Evolutionary conservation across 2,888 invertebrate species (phyloP), one percentile per base, ranked within the genome.

Genomic region (Lithophane semibrunnea): DNA sequence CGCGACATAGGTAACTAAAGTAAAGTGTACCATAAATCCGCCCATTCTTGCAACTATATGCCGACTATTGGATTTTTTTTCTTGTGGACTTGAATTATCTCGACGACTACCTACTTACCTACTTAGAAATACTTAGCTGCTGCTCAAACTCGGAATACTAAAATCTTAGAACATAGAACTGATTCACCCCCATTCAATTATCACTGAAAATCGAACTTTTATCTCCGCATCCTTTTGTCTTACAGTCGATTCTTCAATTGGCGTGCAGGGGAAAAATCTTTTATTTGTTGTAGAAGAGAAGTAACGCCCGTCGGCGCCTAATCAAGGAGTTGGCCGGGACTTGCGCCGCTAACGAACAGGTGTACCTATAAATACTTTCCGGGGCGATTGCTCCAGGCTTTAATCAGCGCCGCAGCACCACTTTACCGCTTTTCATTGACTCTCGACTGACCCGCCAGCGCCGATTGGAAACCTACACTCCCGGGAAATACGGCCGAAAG

Each of bases 361-460:
- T 96, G 96, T 95, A 96, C 95, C 96, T 95, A 96, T 96, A 96
- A 96, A 96, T 96, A 96, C 95, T 96, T 96, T 95, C 94, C 95
- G 94, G 92, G 94, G 95, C 94, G 95, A 96, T 96, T 96, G 96
- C 96, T 96, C 91, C 94, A 94, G 96, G 96, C 95, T 96, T 96
- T 96, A 96, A 96, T 96, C 96, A 96, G 96, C 95, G 92, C 94
- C 92, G 91, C 94, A 93, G 94, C 93, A 95, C 94, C 96, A 95
- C 94, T 96, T 96, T 95, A 96, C 95, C 95, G 94, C 94, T 95
- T 95, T 96, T 95, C 96, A 96, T 96, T 95, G 96, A 95, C 95
- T 96, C 94, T 92, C 94, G 91, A 89, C 95, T 96, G 95, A 96
- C 96, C 96, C 90, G 93, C 92, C 90, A 92, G 89, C 91, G 92